Evolutionary conservation across 2,888 invertebrate genomes (phyloP).

Genomic region (Cremastinae sp.): DNA sequence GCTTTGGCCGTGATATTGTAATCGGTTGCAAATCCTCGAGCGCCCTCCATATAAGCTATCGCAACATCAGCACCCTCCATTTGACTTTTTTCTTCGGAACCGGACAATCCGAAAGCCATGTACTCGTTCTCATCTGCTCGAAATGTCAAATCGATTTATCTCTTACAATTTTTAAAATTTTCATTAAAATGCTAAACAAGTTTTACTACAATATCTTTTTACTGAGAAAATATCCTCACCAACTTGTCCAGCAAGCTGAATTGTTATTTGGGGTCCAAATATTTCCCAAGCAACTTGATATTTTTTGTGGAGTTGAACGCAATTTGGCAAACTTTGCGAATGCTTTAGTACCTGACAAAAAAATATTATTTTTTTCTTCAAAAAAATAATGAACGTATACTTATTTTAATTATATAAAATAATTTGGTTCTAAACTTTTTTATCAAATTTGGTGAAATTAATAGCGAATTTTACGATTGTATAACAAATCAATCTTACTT

Average conservation of each 20-base stretch:
- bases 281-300: conserved; percentile 94
- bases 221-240: conserved; percentile 77
- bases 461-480: background rate
- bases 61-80: conserved; percentile 94
- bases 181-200: background rate
- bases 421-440: no score
- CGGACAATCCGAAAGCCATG: conserved; percentile 94
- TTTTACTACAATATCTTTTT: background rate
- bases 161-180: background rate
- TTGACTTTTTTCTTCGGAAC: conserved; percentile 85
- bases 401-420: no score
- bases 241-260: conserved; percentile 91
- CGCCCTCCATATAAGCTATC: conserved; percentile 87
- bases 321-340: conserved; percentile 88
- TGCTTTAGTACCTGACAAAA: conserved; percentile 76
- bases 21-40: conserved; percentile 89
- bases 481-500: conserved; percentile 78
- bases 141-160: background rate
- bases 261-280: conserved; percentile 92
- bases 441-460: conserved; percentile 10
- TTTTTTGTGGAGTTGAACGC: conserved; percentile 91
- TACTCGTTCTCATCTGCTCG: conserved; percentile 87
- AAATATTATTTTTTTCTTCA: background rate
- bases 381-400: no score
- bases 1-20: conserved; percentile 92